phyloP scores from a whole-genome alignment of 2,113 vertebrate species.

The Sula dactylatra region DNA sequence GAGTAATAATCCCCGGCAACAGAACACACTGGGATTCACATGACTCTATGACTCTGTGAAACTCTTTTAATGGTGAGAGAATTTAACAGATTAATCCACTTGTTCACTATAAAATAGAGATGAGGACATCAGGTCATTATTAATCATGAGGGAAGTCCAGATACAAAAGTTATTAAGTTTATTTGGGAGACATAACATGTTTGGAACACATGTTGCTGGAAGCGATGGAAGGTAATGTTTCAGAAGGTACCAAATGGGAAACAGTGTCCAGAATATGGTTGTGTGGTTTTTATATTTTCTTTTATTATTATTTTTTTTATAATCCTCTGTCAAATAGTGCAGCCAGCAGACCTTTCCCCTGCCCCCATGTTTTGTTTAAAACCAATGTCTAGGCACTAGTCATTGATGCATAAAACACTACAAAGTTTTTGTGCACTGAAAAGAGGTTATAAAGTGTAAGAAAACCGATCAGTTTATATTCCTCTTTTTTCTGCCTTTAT shows the following conservation, averaged over 20 bases:
- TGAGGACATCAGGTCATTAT: not conserved
- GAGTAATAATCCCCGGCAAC: not conserved
- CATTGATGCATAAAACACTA: not conserved
- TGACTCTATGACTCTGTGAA: not conserved
- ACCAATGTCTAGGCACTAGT: not conserved
- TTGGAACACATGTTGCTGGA: not conserved
- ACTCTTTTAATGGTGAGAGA: not conserved
- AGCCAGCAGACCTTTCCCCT: not conserved
- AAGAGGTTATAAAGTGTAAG: not conserved
- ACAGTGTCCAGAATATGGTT: not conserved
- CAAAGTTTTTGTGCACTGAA: not conserved
- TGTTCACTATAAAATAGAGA: not conserved
- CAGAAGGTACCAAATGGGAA: not conserved
- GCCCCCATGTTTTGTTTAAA: not conserved
- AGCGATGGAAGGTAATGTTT: not conserved
- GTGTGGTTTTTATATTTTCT: accelerated
- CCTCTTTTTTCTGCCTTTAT: not conserved
- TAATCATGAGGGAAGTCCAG: not conserved
- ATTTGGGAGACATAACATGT: not conserved
- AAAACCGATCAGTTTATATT: not conserved
- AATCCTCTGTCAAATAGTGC: not conserved
- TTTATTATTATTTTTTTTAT: not conserved
- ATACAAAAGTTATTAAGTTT: not conserved
- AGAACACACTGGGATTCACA: not conserved
- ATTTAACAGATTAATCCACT: not conserved